phyloP scores from a whole-genome alignment of 2,888 invertebrate species.

The Mylabris sibirica region DNA sequence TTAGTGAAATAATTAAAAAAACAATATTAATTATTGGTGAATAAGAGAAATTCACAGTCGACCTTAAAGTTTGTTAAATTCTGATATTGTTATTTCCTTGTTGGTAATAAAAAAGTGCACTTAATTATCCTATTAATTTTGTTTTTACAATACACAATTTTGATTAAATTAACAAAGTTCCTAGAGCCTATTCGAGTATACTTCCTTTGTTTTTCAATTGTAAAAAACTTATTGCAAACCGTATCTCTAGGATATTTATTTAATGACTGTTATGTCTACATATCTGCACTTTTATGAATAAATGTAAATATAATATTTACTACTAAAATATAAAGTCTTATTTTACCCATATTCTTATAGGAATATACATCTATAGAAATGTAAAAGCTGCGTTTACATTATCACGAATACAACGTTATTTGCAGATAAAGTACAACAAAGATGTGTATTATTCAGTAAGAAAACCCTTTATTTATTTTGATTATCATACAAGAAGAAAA shows the following conservation, averaged over 20 bases:
- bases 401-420: no score
- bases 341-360: neutral
- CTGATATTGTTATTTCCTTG: neutral
- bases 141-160: neutral
- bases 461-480: no score
- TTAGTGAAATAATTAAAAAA: neutral
- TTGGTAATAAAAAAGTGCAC: neutral
- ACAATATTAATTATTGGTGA: neutral
- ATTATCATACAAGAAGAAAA: no score
- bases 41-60: neutral
- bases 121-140: neutral
- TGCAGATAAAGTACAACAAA: no score
- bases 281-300: neutral
- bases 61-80: neutral
- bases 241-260: constrained; percentile 3
- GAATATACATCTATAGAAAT: neutral
- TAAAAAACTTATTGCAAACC: neutral
- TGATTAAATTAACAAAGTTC: neutral
- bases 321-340: neutral
- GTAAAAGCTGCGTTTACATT: neutral
- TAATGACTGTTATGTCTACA: constrained; percentile 8
- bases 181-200: neutral
- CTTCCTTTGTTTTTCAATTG: neutral
- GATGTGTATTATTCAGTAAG: no score
- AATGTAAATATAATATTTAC: neutral